Percentiles rank a stretch among this genome's conserved stretches.
Evolutionary conservation across 2,888 invertebrate species (phyloP).

Genomic region (Orchestes rusci): DNA sequence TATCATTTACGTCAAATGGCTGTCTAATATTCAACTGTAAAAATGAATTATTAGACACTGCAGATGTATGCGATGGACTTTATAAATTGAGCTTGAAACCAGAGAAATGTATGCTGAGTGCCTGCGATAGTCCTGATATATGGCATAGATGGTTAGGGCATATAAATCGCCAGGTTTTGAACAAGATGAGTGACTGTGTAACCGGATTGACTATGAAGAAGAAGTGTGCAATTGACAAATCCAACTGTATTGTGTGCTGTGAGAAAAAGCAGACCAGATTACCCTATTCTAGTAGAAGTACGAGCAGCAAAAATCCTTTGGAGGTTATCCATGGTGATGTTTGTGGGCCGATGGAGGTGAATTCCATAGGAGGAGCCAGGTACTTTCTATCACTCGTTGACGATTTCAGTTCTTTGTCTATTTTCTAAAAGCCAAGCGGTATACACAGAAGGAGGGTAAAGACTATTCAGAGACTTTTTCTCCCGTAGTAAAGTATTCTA

Average conservation of each 20-base stretch:
- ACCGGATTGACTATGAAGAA: neutral
- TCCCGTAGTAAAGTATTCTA: constrained; percentile 26
- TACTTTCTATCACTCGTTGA: constrained; percentile 19
- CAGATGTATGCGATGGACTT: constrained; percentile 1
- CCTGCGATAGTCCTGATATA: neutral
- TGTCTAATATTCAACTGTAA: neutral
- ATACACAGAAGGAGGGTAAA: constrained; percentile 26
- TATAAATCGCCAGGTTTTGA: neutral
- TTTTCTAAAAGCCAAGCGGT: constrained; percentile 27
- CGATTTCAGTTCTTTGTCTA: constrained; percentile 18
- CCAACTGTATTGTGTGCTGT: constrained; percentile 21
- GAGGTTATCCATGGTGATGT: constrained; percentile 32
- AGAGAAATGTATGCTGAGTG: neutral
- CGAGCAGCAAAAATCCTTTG: constrained; percentile 25
- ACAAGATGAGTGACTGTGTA: constrained; percentile 6
- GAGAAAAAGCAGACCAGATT: constrained; percentile 31
- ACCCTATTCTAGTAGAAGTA: constrained; percentile 25
- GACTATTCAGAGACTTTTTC: constrained; percentile 29
- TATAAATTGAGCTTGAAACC: neutral
- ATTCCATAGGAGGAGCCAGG: constrained; percentile 18
- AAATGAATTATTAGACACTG: neutral
- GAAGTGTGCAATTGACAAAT: neutral
- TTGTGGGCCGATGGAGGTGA: constrained; percentile 22
- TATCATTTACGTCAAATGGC: neutral
- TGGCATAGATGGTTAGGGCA: neutral